Evolutionary conservation across 1,140 invertebrate genomes (phyloP).

Genomic region (Drosophila setifemur): DNA sequence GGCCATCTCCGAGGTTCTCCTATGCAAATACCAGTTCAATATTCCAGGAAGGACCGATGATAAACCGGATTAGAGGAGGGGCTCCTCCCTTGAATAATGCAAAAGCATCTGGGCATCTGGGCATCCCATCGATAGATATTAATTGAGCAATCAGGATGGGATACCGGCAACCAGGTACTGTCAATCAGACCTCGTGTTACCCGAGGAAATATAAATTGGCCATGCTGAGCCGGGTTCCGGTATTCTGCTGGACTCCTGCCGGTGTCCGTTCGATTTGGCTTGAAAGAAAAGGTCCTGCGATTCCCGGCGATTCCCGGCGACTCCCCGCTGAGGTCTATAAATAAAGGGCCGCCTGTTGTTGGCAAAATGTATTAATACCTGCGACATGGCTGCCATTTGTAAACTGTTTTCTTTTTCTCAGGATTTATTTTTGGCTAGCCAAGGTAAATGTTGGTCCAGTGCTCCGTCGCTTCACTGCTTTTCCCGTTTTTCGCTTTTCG

Average conservation of each 20-base stretch:
- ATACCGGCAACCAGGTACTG: background rate
- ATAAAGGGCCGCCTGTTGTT: conserved; percentile 20
- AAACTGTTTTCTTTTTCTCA: conserved; percentile 35
- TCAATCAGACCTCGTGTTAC: conserved; percentile 4
- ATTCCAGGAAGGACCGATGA: no score
- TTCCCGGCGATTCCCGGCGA: no score
- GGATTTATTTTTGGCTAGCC: conserved; percentile 31
- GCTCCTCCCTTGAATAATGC: background rate
- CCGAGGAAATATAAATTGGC: conserved; percentile 20
- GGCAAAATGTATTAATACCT: conserved; percentile 33
- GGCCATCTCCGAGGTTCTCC: background rate
- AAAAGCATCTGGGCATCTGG: background rate
- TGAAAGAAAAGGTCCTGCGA: no score
- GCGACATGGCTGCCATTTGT: conserved; percentile 36
- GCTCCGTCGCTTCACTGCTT: background rate
- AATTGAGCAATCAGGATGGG: conserved; percentile 37
- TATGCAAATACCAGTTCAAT: conserved; percentile 26
- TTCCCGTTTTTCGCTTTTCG: background rate
- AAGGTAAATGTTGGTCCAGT: conserved; percentile 34
- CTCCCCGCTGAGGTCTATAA: no score
- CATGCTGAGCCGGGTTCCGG: background rate
- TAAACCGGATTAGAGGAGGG: no score
- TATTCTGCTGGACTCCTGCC: no score
- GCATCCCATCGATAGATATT: conserved; percentile 15
- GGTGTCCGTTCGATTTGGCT: no score